Conservation (phyloP, 2,113 vertebrate genomes). For the Smithornis capensis region DNA sequence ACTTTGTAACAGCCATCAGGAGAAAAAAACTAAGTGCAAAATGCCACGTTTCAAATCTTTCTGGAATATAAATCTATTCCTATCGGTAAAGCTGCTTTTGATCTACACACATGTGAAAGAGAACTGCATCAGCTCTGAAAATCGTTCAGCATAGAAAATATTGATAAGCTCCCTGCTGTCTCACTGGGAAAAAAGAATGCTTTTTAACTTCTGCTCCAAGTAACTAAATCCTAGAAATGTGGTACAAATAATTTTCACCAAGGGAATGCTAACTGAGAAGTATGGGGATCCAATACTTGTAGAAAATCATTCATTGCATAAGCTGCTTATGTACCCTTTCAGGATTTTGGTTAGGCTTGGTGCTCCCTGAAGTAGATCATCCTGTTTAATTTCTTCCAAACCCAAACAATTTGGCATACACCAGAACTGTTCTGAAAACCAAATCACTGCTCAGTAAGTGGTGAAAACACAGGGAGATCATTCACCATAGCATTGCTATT, state of each 20-base stretch:
- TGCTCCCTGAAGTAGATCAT: too few relatives aligned
- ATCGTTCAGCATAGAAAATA: slow-evolving; percentile 31
- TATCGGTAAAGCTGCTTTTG: neutral
- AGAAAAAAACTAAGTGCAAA: slow-evolving; percentile 2
- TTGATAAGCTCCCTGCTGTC: neutral
- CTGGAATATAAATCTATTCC: neutral
- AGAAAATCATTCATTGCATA: too few relatives aligned
- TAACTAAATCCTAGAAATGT: slow-evolving; percentile 32
- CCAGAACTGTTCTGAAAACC: too few relatives aligned
- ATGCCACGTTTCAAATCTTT: neutral
- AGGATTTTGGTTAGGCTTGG: too few relatives aligned
- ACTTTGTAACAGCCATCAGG: neutral
- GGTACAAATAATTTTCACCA: slow-evolving; percentile 2
- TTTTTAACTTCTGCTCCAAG: slow-evolving; percentile 20
- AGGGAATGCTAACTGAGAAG: slow-evolving; percentile 3
- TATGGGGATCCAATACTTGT: neutral
- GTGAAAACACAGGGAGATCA: too few relatives aligned
- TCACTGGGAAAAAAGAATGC: neutral
- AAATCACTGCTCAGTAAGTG: too few relatives aligned
- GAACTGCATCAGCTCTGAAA: neutral
- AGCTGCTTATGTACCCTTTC: too few relatives aligned
- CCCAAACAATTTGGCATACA: too few relatives aligned
- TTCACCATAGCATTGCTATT: too few relatives aligned
- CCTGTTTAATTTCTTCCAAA: too few relatives aligned
- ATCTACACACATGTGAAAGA: neutral